Base-by-base conservation (phyloP, 2,113 vertebrate species). In the Anseranas semipalmata region DNA sequence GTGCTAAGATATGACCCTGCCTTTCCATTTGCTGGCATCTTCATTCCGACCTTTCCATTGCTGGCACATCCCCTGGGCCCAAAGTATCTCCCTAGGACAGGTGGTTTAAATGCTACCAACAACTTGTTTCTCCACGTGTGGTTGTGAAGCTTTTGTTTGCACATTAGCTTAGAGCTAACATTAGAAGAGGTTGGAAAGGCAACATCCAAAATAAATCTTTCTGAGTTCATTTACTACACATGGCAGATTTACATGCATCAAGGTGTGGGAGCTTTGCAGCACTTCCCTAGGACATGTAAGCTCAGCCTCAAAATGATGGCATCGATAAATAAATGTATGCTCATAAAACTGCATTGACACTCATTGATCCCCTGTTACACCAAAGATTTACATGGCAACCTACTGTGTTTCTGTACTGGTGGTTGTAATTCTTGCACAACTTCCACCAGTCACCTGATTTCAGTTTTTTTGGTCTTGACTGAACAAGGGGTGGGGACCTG, bases 21-120 rank as follows among this genome's bases (percentile, higher is more conserved):
- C 14, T 83, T 80, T 90, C 63, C 24, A 3, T 59, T 93, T 75
- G 62, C 18, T 71, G 63, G 45, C 48, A 66, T 85, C 80, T 91
- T 96, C 85, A 53, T 74, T 88, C 87, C 92, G 95, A 96, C 78
- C 72, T 97, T 98, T 95, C 77, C 39, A 33, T 46, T 90, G 70
- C 75, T 96, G 89, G 90, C 84, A 89, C 88, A 77, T 86, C 62
- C 87, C 8, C 2, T 1, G 19, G 41, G 75, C 76, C 58, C 76
- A 77, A 91, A 97, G 67, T 37, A 96, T 77, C 76, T 85, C n/a
- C 62, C 66, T 28, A 66, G 25, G 79, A 92, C 63, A 91, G 78
- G 90, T 85, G 74, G 56, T 63, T 55, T 84, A 82, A 96, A 78
- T 87, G 48, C 27, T 80, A 32, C 70, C 53, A 20, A 17, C 76